phyloP scores from a whole-genome alignment of 2,113 vertebrate species.

The Dromiciops gliroides region DNA sequence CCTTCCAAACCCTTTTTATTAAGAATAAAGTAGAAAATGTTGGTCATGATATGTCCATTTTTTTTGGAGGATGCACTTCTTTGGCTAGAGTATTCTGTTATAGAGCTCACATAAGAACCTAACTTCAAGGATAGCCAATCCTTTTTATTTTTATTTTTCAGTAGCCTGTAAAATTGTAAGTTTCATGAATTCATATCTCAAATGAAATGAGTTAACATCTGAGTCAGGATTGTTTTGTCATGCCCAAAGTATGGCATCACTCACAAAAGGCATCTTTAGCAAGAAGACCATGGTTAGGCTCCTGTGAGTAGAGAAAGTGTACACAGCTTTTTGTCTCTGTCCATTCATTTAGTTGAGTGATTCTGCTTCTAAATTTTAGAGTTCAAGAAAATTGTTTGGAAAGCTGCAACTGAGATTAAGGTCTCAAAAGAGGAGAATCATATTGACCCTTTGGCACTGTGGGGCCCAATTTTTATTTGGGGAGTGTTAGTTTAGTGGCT shows the following conservation, averaged over 20 bases:
- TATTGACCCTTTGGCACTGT: slow-evolving; percentile 34
- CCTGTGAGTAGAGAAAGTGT: not conserved
- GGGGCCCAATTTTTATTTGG: too few species aligned
- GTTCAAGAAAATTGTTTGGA: not conserved
- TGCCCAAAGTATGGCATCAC: slow-evolving; percentile 43
- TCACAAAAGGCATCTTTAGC: slow-evolving; percentile 31
- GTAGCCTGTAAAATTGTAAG: slow-evolving; percentile 19
- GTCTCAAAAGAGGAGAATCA: not conserved
- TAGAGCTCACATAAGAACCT: not conserved
- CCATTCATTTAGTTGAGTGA: slow-evolving; percentile 16
- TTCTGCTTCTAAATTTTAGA: slow-evolving; percentile 52
- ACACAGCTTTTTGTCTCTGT: slow-evolving; percentile 26
- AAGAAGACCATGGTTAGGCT: slow-evolving; percentile 44
- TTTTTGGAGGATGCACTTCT: slow-evolving; percentile 5
- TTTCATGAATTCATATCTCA: slow-evolving; percentile 20
- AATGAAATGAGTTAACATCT: slow-evolving; percentile 3
- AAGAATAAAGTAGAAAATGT: not conserved
- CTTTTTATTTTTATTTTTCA: slow-evolving; percentile 3
- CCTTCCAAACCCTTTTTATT: not conserved
- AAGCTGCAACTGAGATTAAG: not conserved
- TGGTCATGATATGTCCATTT: slow-evolving; percentile 4
- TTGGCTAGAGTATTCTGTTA: not conserved
- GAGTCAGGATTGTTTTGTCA: slow-evolving; percentile 13
- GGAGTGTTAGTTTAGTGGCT: too few species aligned
- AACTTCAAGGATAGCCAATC: slow-evolving; percentile 30